phyloP scores from a whole-genome alignment of 2,888 invertebrate species.

The Silvanus unidentatus region DNA sequence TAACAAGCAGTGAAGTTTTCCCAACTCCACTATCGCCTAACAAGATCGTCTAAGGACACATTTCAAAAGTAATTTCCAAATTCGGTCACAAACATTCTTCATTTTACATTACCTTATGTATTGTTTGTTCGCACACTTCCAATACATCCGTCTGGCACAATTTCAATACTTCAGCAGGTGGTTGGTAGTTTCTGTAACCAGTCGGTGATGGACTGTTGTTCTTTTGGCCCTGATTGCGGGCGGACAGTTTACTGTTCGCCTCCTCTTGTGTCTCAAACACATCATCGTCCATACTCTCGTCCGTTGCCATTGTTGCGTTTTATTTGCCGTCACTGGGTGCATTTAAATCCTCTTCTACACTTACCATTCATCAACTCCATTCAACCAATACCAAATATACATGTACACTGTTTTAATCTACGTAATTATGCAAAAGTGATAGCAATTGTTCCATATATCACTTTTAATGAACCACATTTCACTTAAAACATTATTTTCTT shows the following conservation, averaged over 20 bases:
- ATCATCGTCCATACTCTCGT: slow-evolving; percentile 76
- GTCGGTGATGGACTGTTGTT: slow-evolving; percentile 63
- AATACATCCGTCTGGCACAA: slow-evolving; percentile 47
- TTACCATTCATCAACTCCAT: no score
- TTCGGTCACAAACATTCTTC: no score
- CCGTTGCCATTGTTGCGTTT: slow-evolving; percentile 10
- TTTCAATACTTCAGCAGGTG: slow-evolving; percentile 63
- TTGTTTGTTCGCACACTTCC: slow-evolving; percentile 54
- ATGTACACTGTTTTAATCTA: no score
- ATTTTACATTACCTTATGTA: slow-evolving; percentile 71
- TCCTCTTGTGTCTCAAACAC: slow-evolving; percentile 66
- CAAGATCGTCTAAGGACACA: slow-evolving; percentile 88
- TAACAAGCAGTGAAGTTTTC: slow-evolving; percentile 85
- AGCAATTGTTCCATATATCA: no score
- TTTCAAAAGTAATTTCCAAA: slow-evolving; percentile 21
- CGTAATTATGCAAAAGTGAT: no score
- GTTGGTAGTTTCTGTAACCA: slow-evolving; percentile 74
- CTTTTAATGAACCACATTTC: no score
- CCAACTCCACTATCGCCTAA: slow-evolving; percentile 91
- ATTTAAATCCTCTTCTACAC: no score
- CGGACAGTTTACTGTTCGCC: slow-evolving; percentile 26
- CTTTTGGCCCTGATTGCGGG: slow-evolving; percentile 30
- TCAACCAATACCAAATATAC: no score
- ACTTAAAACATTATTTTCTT: no score
- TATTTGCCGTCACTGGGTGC: no score